These are phyloP conservation scores for Noctua comes DNA, from an alignment of 2,888 invertebrate species.

Conservation along the genomic window DNA sequence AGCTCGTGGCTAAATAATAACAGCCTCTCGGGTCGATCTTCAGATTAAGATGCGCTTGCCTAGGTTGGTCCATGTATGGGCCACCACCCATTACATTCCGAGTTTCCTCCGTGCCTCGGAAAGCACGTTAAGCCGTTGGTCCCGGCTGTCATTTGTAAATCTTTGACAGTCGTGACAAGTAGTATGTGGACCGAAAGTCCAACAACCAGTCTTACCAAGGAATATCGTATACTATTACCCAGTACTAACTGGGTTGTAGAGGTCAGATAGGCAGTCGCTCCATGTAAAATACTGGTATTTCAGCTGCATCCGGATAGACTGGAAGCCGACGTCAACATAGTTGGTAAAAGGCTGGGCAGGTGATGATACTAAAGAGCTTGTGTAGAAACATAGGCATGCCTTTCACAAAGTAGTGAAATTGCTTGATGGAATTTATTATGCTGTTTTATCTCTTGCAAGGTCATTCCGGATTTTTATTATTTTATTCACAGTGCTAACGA, in stretches of 20 bases:
- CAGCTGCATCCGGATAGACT: neutral
- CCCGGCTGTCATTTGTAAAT: neutral
- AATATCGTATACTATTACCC: too few species aligned
- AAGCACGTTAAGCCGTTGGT: neutral
- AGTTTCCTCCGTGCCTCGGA: too few species aligned
- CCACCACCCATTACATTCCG: too few species aligned
- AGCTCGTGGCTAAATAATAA: too few species aligned
- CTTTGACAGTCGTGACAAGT: neutral
- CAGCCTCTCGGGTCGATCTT: too few species aligned
- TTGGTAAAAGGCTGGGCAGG: too few species aligned
- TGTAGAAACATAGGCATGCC: too few species aligned
- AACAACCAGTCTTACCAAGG: too few species aligned
- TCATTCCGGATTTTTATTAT: conserved; percentile 30
- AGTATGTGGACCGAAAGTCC: too few species aligned
- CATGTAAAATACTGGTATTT: neutral
- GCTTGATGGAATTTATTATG: conserved; percentile 14
- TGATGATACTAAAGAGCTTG: neutral
- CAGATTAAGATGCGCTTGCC: too few species aligned
- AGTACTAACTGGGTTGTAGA: neutral
- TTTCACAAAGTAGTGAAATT: neutral
- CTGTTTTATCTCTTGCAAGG: conserved; percentile 22
- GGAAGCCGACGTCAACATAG: neutral
- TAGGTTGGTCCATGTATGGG: too few species aligned
- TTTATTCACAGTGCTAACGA: conserved; percentile 36
- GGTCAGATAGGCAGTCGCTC: neutral